phyloP scores from a whole-genome alignment of 2,888 invertebrate genomes.

The Agrochola macilenta region DNA sequence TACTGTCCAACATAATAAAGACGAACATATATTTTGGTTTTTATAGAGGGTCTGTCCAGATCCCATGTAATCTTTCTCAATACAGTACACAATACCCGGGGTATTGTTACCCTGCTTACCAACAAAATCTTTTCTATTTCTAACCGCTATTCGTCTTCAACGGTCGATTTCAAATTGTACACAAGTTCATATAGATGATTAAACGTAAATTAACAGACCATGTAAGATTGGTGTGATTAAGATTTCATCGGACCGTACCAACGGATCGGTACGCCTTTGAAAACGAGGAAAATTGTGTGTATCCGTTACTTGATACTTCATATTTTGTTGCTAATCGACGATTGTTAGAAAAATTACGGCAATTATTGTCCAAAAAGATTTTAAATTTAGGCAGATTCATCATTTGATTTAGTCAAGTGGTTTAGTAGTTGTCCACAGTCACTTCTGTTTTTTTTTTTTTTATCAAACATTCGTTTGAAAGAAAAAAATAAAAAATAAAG shows the following conservation, averaged over 20 bases:
- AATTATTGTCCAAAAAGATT: background rate
- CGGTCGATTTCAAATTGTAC: slow-evolving; percentile 26
- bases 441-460: background rate
- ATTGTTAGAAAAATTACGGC: background rate
- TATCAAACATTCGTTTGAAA: no score
- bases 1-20: background rate
- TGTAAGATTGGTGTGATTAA: slow-evolving; percentile 64
- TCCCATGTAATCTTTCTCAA: slow-evolving; percentile 1
- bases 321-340: slow-evolving; percentile 4
- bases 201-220: slow-evolving; percentile 68
- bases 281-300: slow-evolving; percentile 33
- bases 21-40: slow-evolving; percentile 1
- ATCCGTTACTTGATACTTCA: slow-evolving; percentile 44
- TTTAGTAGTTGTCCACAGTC: background rate
- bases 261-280: slow-evolving; percentile 49
- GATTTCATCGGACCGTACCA: slow-evolving; percentile 58
- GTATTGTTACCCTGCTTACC: background rate
- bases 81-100: background rate
- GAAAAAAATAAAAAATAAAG: no score
- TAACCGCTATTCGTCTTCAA: slow-evolving; percentile 8
- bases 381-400: background rate
- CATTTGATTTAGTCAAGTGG: background rate
- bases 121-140: slow-evolving; percentile 5
- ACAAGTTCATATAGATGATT: slow-evolving; percentile 56
- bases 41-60: background rate